Evolutionary conservation across 1,140 invertebrate species (phyloP).

Genomic region (Batillaria attramentaria): DNA sequence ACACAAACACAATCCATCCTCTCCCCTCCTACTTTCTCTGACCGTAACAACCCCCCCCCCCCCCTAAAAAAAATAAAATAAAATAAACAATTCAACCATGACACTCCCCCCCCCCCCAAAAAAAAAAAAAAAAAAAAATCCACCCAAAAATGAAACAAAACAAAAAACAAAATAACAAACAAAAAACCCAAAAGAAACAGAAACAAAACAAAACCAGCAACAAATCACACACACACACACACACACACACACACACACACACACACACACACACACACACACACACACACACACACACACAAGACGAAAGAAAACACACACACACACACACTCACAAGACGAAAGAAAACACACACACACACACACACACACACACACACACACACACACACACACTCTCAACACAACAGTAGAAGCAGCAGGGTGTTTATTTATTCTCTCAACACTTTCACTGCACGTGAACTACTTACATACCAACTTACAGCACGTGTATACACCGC

Average conservation of each 20-base stretch:
- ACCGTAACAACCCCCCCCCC: no score
- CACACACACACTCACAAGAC: not conserved
- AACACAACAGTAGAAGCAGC: not conserved
- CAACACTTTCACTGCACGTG: no score
- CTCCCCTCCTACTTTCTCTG: no score
- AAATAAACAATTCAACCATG: no score
- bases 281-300: not conserved
- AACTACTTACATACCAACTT: no score
- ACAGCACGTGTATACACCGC: no score
- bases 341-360: not conserved
- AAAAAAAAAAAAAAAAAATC: no score
- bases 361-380: not conserved
- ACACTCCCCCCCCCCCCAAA: no score
- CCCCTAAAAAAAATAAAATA: no score
- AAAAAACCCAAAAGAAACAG: not conserved
- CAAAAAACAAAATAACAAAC: not conserved
- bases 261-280: not conserved
- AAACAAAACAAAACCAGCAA: conserved; percentile 3
- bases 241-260: not conserved
- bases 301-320: not conserved
- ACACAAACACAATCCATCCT: no score
- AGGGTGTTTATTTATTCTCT: no score
- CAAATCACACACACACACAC: not conserved
- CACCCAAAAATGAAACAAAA: not conserved
- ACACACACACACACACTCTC: not conserved